Evolutionary conservation across 2,888 invertebrate genomes (phyloP).

Genomic region (Trichogramma dendrolimi): DNA sequence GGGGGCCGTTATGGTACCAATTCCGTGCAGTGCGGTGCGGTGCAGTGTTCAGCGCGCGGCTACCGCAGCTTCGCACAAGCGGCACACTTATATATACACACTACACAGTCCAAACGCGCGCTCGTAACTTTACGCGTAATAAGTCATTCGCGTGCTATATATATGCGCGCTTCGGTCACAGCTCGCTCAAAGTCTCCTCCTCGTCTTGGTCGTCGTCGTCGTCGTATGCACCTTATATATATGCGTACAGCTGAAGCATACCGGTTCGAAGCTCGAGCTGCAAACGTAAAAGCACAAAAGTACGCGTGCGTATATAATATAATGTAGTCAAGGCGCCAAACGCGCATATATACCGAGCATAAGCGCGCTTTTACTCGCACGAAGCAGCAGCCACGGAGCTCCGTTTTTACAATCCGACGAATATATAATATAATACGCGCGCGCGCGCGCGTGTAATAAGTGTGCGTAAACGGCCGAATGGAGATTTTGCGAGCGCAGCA

Average conservation of each 20-base stretch:
- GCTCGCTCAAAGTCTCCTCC: no score
- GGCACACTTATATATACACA: constrained; percentile 27
- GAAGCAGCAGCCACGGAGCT: background rate
- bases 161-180: background rate
- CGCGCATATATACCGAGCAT: no score
- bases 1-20: no score
- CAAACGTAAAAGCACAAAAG: no score
- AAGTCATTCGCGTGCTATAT: constrained; percentile 23
- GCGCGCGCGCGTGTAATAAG: background rate
- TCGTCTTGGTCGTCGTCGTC: no score
- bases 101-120: constrained; percentile 12
- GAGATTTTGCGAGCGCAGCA: no score
- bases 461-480: background rate
- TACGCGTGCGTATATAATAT: no score
- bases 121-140: constrained; percentile 33
- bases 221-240: no score
- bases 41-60: background rate
- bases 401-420: constrained; percentile 20
- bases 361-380: no score
- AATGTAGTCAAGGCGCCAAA: no score
- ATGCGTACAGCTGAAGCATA: no score
- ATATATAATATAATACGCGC: background rate
- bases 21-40: background rate
- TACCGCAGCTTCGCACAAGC: constrained; percentile 10
- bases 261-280: no score